phyloP scores from a whole-genome alignment of 2,797 vertebrate genomes.

The Percopsis omiscomaycus region DNA sequence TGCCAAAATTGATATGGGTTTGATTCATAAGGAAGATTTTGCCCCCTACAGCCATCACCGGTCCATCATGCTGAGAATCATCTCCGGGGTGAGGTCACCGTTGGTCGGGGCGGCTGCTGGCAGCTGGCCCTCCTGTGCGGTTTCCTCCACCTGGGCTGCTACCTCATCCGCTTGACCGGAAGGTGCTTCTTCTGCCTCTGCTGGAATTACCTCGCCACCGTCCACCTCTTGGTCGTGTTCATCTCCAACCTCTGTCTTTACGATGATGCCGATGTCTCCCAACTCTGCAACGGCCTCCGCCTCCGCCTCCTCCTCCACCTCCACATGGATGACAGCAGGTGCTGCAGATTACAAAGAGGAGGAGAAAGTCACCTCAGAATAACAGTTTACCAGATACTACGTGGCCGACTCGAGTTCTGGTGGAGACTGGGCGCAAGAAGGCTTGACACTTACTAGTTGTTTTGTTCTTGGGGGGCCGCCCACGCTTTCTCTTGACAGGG shows the following conservation, averaged over 20 bases:
- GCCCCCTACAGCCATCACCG: constrained; percentile 81
- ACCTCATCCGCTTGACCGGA: constrained; percentile 65
- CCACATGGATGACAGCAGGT: constrained; percentile 91
- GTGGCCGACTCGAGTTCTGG: constrained; percentile 19
- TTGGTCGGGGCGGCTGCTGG: constrained; percentile 83
- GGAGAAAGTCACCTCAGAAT: too few species aligned
- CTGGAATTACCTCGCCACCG: constrained; percentile 20
- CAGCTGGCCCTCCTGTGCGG: constrained; percentile 66
- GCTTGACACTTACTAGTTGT: constrained; percentile 51
- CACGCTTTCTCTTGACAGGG: constrained; percentile 94
- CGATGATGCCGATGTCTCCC: constrained; percentile 93
- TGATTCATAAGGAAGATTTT: constrained; percentile 5
- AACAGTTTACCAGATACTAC: too few species aligned
- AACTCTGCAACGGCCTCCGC: constrained; percentile 87
- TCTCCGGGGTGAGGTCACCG: constrained; percentile 96
- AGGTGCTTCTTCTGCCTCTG: constrained; percentile 61
- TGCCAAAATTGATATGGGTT: too few species aligned
- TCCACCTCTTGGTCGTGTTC: constrained; percentile 64
- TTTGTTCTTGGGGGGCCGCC: constrained; percentile 90
- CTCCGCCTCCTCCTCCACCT: constrained; percentile 38
- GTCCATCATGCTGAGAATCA: constrained; percentile 99
- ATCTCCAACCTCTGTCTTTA: constrained; percentile 91
- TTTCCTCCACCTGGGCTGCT: constrained; percentile 81
- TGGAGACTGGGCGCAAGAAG: constrained; percentile 27
- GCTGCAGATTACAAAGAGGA: constrained; percentile 62